phyloP scores from a whole-genome alignment of 1,140 invertebrate genomes.

The Eupristina koningsbergeri region DNA sequence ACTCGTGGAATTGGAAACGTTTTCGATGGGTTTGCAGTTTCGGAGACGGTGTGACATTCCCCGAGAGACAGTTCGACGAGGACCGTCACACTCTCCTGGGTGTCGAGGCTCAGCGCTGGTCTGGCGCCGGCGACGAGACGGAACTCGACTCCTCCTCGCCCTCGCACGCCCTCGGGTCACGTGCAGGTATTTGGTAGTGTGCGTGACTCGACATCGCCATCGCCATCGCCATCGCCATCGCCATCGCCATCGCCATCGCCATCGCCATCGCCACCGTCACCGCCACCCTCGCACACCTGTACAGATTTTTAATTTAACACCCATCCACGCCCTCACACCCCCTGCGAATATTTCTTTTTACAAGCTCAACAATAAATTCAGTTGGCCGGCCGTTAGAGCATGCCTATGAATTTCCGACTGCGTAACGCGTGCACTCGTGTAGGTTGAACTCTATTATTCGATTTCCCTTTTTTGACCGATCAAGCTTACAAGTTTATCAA shows the following conservation, averaged over 20 bases:
- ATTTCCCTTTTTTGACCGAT: no score
- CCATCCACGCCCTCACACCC: no score
- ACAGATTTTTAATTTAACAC: no score
- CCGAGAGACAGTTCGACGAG: constrained; percentile 84
- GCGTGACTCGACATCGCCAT: not conserved
- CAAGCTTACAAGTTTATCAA: no score
- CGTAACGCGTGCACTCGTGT: not conserved
- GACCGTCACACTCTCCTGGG: constrained; percentile 85
- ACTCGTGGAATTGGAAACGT: not conserved
- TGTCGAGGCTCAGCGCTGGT: constrained; percentile 71
- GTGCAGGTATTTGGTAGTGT: constrained; percentile 65
- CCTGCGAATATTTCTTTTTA: no score
- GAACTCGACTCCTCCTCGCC: constrained; percentile 69
- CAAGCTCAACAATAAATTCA: no score
- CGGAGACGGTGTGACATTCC: constrained; percentile 90
- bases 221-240: not conserved
- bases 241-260: not conserved
- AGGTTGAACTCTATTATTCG: not conserved
- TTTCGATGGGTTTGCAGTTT: constrained; percentile 76
- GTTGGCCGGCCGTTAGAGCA: not conserved
- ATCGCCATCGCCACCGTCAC: not conserved
- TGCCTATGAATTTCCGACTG: not conserved
- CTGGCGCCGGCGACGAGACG: constrained; percentile 64
- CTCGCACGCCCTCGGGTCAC: constrained; percentile 60
- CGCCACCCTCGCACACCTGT: no score